phyloP scores from a whole-genome alignment of 2,797 vertebrate species.

The Tarsius wallacei region DNA sequence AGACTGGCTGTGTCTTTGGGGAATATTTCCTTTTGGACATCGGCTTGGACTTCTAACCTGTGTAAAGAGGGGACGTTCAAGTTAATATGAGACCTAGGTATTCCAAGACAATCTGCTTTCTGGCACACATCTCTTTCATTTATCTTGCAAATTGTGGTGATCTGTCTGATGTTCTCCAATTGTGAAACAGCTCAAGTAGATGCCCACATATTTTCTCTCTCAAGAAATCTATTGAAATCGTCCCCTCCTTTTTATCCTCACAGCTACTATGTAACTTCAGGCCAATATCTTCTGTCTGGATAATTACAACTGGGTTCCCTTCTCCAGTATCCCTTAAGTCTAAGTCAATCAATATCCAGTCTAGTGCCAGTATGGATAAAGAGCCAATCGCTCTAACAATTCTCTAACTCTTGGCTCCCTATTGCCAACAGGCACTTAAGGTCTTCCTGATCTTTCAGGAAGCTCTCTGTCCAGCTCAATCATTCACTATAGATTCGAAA shows the following conservation, averaged over 20 bases:
- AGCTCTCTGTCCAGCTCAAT: background rate
- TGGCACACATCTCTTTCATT: constrained; percentile 60
- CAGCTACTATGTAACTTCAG: constrained; percentile 25
- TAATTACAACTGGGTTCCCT: background rate
- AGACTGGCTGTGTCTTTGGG: constrained; percentile 97
- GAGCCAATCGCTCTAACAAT: background rate
- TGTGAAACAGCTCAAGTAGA: constrained; percentile 34
- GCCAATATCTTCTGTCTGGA: background rate
- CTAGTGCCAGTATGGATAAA: background rate
- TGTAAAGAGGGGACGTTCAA: constrained; percentile 77
- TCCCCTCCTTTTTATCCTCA: constrained; percentile 77
- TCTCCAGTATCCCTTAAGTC: background rate
- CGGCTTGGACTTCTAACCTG: constrained; percentile 98
- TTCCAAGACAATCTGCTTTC: background rate
- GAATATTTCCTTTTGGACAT: constrained; percentile 95
- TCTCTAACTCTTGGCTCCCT: background rate
- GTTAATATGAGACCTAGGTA: constrained; percentile 78
- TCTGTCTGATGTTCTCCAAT: constrained; percentile 40
- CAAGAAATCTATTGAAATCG: constrained; percentile 45
- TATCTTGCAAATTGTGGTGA: constrained; percentile 37
- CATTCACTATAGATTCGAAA: background rate
- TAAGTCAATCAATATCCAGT: constrained; percentile 63
- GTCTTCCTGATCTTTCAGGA: constrained; percentile 36
- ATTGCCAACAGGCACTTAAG: constrained; percentile 29
- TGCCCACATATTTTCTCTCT: constrained; percentile 45